phyloP scores from a whole-genome alignment of 2,797 vertebrate genomes.

The Hoplostethus atlanticus region DNA sequence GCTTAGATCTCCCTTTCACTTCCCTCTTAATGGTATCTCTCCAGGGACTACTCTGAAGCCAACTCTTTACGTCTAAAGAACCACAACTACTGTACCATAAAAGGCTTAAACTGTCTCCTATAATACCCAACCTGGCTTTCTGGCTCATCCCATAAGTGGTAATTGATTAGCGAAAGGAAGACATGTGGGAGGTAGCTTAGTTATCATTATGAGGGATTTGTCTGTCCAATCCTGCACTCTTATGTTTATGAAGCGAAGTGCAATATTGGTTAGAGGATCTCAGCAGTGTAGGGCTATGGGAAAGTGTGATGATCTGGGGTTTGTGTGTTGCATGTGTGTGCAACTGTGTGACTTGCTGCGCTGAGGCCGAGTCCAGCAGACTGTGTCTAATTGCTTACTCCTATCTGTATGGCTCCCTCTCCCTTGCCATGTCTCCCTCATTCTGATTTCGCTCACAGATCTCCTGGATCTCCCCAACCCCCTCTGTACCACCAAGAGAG shows the following conservation, averaged over 20 bases:
- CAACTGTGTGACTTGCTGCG: slow-evolving; percentile 39
- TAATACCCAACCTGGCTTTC: slow-evolving; percentile 21
- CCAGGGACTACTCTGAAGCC: slow-evolving; percentile 33
- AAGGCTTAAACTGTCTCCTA: slow-evolving; percentile 38
- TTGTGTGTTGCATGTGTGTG: slow-evolving; percentile 1
- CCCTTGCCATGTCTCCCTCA: slow-evolving; percentile 37
- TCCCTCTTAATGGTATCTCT: slow-evolving; percentile 47
- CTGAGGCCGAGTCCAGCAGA: slow-evolving; percentile 15
- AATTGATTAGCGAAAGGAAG: slow-evolving; percentile 26
- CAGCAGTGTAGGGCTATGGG: not conserved
- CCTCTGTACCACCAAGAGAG: slow-evolving; percentile 48
- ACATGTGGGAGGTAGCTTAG: slow-evolving; percentile 14
- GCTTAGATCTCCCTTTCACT: slow-evolving; percentile 27
- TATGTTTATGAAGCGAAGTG: not conserved
- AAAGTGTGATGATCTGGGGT: not conserved
- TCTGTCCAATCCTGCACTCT: slow-evolving; percentile 6
- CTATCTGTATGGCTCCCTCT: slow-evolving; percentile 8
- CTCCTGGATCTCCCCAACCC: slow-evolving; percentile 44
- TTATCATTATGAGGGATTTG: slow-evolving; percentile 21
- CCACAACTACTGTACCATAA: slow-evolving; percentile 32
- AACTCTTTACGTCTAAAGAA: slow-evolving; percentile 49
- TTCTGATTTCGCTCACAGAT: slow-evolving; percentile 64
- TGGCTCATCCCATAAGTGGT: slow-evolving; percentile 29
- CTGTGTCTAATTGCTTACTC: slow-evolving; percentile 14
- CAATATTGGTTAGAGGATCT: no score